Base-by-base conservation (phyloP, 1,140 invertebrate species). In the Drosophila kurseongensis region DNA sequence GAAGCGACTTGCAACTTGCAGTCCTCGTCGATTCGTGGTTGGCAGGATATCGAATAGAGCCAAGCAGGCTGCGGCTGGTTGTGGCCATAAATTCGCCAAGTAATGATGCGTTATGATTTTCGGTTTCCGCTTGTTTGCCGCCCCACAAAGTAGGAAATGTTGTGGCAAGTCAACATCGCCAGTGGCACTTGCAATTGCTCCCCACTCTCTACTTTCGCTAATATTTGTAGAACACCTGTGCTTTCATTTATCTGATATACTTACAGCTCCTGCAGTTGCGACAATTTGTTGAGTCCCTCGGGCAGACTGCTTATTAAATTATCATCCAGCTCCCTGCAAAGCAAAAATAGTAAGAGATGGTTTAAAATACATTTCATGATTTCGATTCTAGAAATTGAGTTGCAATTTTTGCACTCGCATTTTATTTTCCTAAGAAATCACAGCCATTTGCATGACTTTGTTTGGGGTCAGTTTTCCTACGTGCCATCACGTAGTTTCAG, bases 241-340 rank as follows among this genome's bases (percentile, higher is more conserved):
- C 23, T 55, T 45, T 51, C 40, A 29, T 48, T 44, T 32, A 48
- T 29, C 36, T 52, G 42, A 18, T 51, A 62, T 71, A 88, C 95
- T 96, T 94, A 96, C 96, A 96, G 92, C 91, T 96, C 95, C 92
- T 96, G 94, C 42, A 97, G 93, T 69, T 93, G 93, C 18, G 93
- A 93, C 75, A 96, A 93, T 92, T 94, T 94, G 61, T 93, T 93
- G 51, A 96, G 92, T 50, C 95, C 95, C 45, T 91, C 85, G 12
- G 96, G 96, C 81, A 96, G 94, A 65, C 94, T 93, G 52, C 93
- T 94, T 77, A 96, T 93, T 71, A 94, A 93, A 93, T 97, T 96
- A 92, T 96, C 95, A 92, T 96, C 95, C 71, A 96, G 93, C 92
- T 96, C 95, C 62, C 96, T 96, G 91, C 55, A 93, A 94, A 85